phyloP scores from a whole-genome alignment of 2,888 invertebrate genomes.

The Chrysomela aeneicollis region DNA sequence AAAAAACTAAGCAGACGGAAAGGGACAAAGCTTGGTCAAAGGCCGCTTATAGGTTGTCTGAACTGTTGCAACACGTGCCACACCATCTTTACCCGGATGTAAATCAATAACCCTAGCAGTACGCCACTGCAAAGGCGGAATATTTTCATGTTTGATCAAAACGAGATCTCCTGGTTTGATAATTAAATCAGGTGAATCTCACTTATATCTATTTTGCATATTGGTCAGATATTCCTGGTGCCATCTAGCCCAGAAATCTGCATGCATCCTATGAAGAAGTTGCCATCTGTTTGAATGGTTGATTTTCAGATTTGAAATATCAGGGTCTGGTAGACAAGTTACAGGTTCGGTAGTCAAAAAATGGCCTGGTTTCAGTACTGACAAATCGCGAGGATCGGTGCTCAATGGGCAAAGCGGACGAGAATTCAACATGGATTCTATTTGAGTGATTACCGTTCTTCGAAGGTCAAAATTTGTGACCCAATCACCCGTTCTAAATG shows the following conservation, averaged over 20 bases:
- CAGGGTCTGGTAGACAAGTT: constrained; percentile 1
- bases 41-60: background rate
- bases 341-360: background rate
- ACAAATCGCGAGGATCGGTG: constrained; percentile 27
- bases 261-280: background rate
- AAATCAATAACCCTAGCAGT: no score
- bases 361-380: constrained; percentile 27
- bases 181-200: background rate
- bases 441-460: constrained; percentile 29
- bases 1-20: no score
- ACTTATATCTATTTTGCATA: background rate
- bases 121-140: background rate
- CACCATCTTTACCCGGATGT: background rate
- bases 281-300: background rate
- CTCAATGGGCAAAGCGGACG: constrained; percentile 27
- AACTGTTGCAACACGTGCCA: background rate
- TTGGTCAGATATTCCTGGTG: background rate
- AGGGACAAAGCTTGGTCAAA: no score
- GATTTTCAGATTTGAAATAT: background rate
- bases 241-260: background rate
- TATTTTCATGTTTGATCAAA: background rate
- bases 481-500: constrained; percentile 30
- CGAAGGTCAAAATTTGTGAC: constrained; percentile 27
- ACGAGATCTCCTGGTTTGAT: no score
- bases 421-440: constrained; percentile 31